Evolutionary conservation across 2,888 invertebrate genomes (phyloP), one percentile per base, ranked within the genome.

Genomic region (Shargacucullia verbasci): DNA sequence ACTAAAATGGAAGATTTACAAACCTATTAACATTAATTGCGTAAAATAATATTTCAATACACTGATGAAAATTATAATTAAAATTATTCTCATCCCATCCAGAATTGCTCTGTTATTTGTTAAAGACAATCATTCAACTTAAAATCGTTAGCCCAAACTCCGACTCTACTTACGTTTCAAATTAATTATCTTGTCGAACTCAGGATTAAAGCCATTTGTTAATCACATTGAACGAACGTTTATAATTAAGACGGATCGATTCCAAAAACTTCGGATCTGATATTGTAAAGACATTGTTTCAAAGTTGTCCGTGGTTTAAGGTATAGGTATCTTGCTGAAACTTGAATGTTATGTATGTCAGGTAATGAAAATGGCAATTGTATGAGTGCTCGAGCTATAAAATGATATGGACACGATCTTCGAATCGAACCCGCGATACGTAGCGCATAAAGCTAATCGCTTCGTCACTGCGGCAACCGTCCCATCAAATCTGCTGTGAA

Each of bases 171-270:
- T 58, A 60, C 64, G n/a, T 68, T 73, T 64, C 58, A 68, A 73
- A 73, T 76, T 73, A 76, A 73, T 73, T 73, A 73, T 73, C 76
- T 68, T 72, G 72, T 76, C 73, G 73, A 73, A 76, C 43, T 72
- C 70, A 69, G 69, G 63, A 76, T 76, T 64, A 73, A 68, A 64
- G 56, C 64, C 60, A 76, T 73, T 73, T 73, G 73, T 69, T 76
- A 73, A 73, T 76, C 60, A 64, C 72, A 69, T 76, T 76, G 54
- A 60, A 63, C 54, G 64, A 76, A 68, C 55, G 55, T 75, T 60
- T 56, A 72, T 72, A 75, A 76, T 72, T 76, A 64, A 73, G 70
- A 71, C 13, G 52, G 73, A 73, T 73, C 69, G 63, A 73, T 68
- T 76, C 50, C 73, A 73, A 57, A 70, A 67, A 67, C 55, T 72